These are phyloP conservation scores for Cepphus grylle DNA, from an alignment of 2,113 vertebrate genomes.

Conservation along the genomic window DNA sequence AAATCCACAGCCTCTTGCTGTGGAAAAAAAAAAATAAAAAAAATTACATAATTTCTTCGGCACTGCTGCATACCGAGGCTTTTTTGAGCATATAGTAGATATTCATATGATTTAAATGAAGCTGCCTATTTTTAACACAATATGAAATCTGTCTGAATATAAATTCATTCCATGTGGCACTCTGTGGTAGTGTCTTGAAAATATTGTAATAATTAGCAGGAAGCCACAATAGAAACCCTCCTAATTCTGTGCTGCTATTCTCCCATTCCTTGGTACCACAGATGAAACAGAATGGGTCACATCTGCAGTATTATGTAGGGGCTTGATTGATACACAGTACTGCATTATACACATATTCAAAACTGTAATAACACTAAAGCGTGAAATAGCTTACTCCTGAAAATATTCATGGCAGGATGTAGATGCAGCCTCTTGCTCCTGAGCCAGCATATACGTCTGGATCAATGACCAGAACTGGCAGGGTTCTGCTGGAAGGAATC, in stretches of 20 bases:
- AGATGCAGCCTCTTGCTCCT: not conserved
- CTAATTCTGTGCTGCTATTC: conserved; percentile 31
- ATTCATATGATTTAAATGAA: conserved; percentile 34
- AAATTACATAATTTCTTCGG: conserved; percentile 23
- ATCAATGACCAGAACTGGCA: conserved; percentile 11
- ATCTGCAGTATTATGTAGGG: conserved; percentile 45
- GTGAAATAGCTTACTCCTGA: conserved; percentile 48
- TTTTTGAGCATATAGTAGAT: conserved; percentile 28
- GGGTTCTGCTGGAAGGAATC: not conserved
- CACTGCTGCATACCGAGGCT: not conserved
- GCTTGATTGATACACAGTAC: conserved; percentile 49
- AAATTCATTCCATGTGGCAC: conserved; percentile 49
- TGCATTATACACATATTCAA: conserved; percentile 24
- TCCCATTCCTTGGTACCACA: conserved; percentile 17
- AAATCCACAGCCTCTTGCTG: not conserved
- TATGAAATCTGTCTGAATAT: conserved; percentile 57
- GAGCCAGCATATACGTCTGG: not conserved
- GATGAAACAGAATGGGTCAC: conserved; percentile 46
- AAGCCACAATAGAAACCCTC: conserved; percentile 42
- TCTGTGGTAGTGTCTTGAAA: conserved; percentile 47
- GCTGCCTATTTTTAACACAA: conserved; percentile 51
- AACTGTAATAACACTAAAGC: conserved; percentile 36
- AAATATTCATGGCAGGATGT: conserved; percentile 34
- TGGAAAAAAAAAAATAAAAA: not conserved
- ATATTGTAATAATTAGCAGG: conserved; percentile 57